These are phyloP conservation scores for Heliconius erato DNA, from an alignment of 2,888 invertebrate species.

Conservation along the genomic window DNA sequence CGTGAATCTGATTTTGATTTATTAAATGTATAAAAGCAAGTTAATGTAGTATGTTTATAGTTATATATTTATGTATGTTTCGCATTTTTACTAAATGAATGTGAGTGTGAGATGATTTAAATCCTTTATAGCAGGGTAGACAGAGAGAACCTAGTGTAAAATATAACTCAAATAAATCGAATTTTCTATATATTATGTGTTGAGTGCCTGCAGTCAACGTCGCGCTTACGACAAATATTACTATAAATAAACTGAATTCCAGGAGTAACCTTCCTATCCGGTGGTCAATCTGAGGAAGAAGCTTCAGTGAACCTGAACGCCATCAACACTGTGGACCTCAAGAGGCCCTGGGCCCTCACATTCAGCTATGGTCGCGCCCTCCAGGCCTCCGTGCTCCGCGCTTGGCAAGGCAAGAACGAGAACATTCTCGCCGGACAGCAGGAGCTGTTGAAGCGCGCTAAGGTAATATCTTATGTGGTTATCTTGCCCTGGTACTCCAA, in stretches of 20 bases:
- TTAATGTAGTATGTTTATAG: too few relatives aligned
- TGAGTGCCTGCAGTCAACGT: too few relatives aligned
- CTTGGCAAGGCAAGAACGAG: constrained; percentile 97
- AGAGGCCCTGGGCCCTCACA: constrained; percentile 98
- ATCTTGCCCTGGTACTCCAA: constrained; percentile 38
- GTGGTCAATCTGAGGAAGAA: constrained; percentile 99
- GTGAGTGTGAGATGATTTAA: too few relatives aligned
- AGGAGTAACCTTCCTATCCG: constrained; percentile 98
- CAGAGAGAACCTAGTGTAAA: too few relatives aligned
- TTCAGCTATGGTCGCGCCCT: constrained; percentile 99
- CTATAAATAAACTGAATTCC: constrained; percentile 50
- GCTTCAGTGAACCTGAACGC: constrained; percentile 98
- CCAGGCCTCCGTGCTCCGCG: constrained; percentile 97
- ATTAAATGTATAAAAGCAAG: too few relatives aligned
- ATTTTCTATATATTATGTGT: too few relatives aligned
- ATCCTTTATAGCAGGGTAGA: too few relatives aligned
- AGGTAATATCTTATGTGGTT: constrained; percentile 62
- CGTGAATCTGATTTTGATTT: too few relatives aligned
- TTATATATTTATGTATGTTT: too few relatives aligned
- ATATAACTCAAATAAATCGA: too few relatives aligned
- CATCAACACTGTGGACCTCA: constrained; percentile 93
- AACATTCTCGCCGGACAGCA: constrained; percentile 93
- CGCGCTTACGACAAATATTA: background rate
- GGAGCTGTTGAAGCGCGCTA: constrained; percentile 94
- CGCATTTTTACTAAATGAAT: too few relatives aligned